Evolutionary conservation across 2,113 vertebrate species (phyloP), one percentile per base, ranked within the genome.

Genomic region (Labeo catla): DNA sequence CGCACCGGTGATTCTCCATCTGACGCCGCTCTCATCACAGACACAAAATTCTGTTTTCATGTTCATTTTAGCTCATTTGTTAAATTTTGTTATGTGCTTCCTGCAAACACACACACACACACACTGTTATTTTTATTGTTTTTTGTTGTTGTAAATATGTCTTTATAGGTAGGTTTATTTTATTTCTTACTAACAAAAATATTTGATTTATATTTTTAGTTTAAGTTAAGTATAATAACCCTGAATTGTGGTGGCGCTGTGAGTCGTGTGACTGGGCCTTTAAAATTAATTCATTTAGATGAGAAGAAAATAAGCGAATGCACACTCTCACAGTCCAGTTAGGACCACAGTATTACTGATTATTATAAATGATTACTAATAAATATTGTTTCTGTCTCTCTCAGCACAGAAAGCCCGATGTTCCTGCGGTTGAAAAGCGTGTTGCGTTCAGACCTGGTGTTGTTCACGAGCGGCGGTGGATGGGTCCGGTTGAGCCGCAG

Each of bases 401-500:
- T 36, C 23, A 82, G 63, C 28, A 34, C 9, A 49, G 52, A 6
- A 68, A 82, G 15, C 23, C 13, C 52, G 21, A 28, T 3, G 13
- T 21, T 65, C 78, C 59, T 5, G 63, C 36, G 39, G 36, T 23
- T 34, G 74, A 28, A 52, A 76, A 52, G 1, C 74, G 47, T 6
- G 6, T 21, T 72, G 16, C 3, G 2, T 8, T 19, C 13, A 52
- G 50, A 45, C 2, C 19, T 4, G 4, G 4, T 34, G 34, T n/a
- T 8, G 59, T 10, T 19, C 39, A 5, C 5, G 54, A 52, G 23
- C 74, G 13, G 0, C 7, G 78, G 10, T 15, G 81, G 6, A 45
- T 86, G 65, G 88, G 88, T 90, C 84, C 13, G 2, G 52, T 87
- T 57, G 47, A 88, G 78, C 89, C 80, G 50, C 21, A 28, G 8